Evolutionary conservation across 2,113 vertebrate genomes (phyloP), one percentile per base, ranked within the genome.

Genomic region (Jaculus jaculus): DNA sequence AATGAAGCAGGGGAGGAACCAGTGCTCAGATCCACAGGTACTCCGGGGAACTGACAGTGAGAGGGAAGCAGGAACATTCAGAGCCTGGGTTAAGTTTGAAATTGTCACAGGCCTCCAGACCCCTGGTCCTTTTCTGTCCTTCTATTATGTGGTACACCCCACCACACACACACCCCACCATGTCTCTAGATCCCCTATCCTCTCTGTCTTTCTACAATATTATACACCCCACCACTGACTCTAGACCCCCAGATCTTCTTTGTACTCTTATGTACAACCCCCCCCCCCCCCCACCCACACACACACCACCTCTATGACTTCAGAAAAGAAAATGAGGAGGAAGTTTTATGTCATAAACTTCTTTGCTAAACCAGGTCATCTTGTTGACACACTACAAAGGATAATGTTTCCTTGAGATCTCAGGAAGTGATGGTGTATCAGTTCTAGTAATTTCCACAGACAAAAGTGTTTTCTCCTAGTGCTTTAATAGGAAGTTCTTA

Each of bases 11-110:
- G 42, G n/a, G 0, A 1, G 54, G 42, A 39, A 37, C 54, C 9
- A 9, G 37, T 1, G 24, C 58, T 6, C 0, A 10, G 37, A 74
- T 1, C 61, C 74, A 23, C 1, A 17, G 1, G 21, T 2, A 0
- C 54, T 42, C 34, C 34, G 1, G 3, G 18, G 34, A 54, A 11
- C 32, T 6, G 2, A 39, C n/a, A 26, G 39, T 4, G 15, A 74
- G 30, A 77, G 47, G 37, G 3, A 58, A 30, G 39, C 20, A 1
- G 15, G 24, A 1, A 4, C 13, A 0, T 12, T 51, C 5, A 30
- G 80, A 85, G 71, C 20, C 10, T 1, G 0, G 51, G 0, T 0
- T 13, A 20, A 51, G 11, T 71, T 21, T 20, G 12, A 68, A 58
- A 30, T 1, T 13, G 4, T 3, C 23, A 71, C 10, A 6, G 1